These are phyloP conservation scores for Diabrotica virgifera DNA, from an alignment of 1,140 invertebrate species.

Conservation along the genomic window DNA sequence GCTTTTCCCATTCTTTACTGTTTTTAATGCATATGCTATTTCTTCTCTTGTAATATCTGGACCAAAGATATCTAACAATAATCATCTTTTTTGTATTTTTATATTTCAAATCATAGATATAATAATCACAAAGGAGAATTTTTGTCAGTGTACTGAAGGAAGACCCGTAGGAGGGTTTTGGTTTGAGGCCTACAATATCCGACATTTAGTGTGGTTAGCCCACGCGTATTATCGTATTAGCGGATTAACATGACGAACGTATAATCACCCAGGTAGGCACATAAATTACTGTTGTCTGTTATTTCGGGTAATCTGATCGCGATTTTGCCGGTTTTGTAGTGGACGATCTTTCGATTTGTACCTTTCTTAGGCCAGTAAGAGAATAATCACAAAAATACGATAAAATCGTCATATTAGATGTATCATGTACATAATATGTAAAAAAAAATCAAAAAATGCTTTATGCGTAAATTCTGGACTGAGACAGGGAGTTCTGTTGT, in stretches of 20 bases:
- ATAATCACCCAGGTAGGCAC: constrained; percentile 1
- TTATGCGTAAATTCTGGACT: no score
- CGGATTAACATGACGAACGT: background rate
- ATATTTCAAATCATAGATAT: no score
- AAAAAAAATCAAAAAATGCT: no score
- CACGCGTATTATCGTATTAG: constrained; percentile 6
- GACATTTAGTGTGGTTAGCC: background rate
- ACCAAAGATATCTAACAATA: no score
- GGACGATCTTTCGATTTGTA: background rate
- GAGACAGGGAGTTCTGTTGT: no score
- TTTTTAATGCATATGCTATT: no score
- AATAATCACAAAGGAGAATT: background rate
- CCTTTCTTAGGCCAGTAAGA: background rate
- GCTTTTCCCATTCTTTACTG: no score
- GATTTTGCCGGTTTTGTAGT: background rate
- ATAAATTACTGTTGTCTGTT: background rate
- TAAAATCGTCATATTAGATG: background rate
- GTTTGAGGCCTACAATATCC: constrained; percentile 7
- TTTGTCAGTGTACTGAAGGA: background rate
- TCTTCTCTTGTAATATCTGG: no score
- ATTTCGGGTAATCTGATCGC: background rate
- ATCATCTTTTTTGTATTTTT: no score
- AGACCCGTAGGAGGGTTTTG: constrained; percentile 7
- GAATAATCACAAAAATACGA: background rate
- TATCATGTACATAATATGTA: no score